Conservation (phyloP, 2,888 invertebrate species). For the Meteorus colon region DNA sequence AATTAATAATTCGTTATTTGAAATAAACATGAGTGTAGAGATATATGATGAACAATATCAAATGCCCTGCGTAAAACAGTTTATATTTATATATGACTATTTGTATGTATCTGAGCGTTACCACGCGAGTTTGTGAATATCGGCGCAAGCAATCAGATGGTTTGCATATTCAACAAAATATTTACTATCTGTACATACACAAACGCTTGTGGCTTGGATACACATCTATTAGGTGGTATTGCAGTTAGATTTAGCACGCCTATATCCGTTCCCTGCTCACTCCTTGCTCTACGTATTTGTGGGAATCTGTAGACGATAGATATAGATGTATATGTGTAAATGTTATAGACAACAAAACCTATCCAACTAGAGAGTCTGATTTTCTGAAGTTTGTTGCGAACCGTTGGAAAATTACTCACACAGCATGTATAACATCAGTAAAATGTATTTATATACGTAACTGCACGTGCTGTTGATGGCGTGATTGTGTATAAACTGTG, state of each 20-base stretch:
- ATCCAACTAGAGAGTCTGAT: not conserved
- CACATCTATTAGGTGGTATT: not conserved
- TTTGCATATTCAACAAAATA: conserved; percentile 14
- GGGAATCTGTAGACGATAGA: not conserved
- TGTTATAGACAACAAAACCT: not conserved
- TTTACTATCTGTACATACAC: conserved; percentile 1
- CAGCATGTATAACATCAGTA: conserved; percentile 25
- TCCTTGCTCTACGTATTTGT: not conserved
- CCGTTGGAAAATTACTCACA: conserved; percentile 32
- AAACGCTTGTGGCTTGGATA: conserved; percentile 3
- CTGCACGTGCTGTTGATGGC: conserved; percentile 16
- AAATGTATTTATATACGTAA: not conserved
- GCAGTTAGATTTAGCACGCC: conserved; percentile 10
- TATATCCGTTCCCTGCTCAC: not conserved
- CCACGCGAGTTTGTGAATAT: conserved; percentile 24
- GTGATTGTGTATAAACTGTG: not conserved
- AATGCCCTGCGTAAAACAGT: conserved; percentile 26
- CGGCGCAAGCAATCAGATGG: conserved; percentile 13
- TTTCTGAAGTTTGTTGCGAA: conserved; percentile 27
- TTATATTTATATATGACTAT: conserved; percentile 32
- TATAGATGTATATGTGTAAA: not conserved
- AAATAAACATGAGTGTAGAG: conserved; percentile 18
- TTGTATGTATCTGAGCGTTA: conserved; percentile 37
- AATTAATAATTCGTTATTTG: conserved; percentile 49
- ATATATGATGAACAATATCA: conserved; percentile 44